Evolutionary conservation across 2,888 invertebrate species (phyloP).

Genomic region (Linyphia triangularis): DNA sequence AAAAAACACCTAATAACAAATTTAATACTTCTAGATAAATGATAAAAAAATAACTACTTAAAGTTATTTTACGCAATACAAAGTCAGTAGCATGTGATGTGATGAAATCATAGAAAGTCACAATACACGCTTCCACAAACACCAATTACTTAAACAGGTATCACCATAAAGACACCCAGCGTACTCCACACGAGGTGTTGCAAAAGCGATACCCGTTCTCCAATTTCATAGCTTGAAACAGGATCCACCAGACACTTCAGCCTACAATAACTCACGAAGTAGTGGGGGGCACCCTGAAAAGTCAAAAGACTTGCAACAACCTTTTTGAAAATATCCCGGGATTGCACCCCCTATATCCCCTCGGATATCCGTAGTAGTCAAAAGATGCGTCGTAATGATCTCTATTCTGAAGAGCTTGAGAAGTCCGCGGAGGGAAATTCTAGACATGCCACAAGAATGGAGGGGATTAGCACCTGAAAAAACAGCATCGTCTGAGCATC

Average conservation of each 20-base stretch:
- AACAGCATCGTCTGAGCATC: slow-evolving; percentile 12
- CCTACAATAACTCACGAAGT: slow-evolving; percentile 49
- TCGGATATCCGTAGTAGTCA: slow-evolving; percentile 30
- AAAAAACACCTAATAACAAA: no score
- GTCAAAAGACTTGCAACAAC: slow-evolving; percentile 17
- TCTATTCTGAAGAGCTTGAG: not conserved
- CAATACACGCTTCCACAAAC: no score
- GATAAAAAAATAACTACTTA: no score
- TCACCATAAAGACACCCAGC: not conserved
- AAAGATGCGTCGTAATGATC: slow-evolving; percentile 14
- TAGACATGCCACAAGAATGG: slow-evolving; percentile 44
- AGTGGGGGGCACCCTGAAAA: not conserved
- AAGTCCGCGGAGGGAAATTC: slow-evolving; percentile 37
- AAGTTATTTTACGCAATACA: no score
- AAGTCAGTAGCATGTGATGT: no score
- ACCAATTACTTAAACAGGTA: not conserved
- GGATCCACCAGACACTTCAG: slow-evolving; percentile 16
- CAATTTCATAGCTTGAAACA: slow-evolving; percentile 67
- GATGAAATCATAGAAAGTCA: no score
- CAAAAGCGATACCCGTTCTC: slow-evolving; percentile 51
- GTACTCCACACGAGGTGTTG: slow-evolving; percentile 35
- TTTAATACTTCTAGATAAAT: no score
- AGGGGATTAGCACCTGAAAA: slow-evolving; percentile 63
- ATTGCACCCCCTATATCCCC: not conserved
- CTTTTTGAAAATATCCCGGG: not conserved